Base-by-base conservation (phyloP, 2,888 invertebrate genomes). In the Scaptomyza tumidula region DNA sequence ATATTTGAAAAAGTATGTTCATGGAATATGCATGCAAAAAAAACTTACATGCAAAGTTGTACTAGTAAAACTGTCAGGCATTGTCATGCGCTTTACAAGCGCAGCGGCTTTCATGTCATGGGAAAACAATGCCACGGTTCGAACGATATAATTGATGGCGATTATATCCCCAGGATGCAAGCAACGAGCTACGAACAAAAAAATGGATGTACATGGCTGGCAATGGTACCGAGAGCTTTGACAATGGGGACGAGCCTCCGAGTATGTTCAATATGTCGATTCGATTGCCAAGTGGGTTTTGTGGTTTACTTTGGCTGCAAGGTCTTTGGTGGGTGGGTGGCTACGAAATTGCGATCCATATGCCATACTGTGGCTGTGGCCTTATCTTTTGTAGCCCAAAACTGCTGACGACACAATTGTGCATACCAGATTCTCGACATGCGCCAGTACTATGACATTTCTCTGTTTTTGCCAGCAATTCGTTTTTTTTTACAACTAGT, bases 131-230 rank as follows among this genome's bases (percentile, higher is more conserved):
- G 64, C 68, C 66, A 67, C 58, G 49, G 62, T 53, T 69, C 79
- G 83, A 75, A 71, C 81, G 76, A 77, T 80, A 80, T 86, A 83
- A 86, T 86, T 83, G 84, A 88, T 77, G 58, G 71, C 78, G 81
- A 80, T 88, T 88, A 86, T 71, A 63, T 52, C 46, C 62, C 43
- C 59, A 48, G 48, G 56, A 46, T 48, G 16, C 24, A 0, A 24
- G 24, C 24, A 24, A 24, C 24, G 24, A 24, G 24, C 24, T 2
- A 24, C 39, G 45, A 19, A 9, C 29, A 48, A 31, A 58, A 58
- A 46, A 66, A 52, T 73, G 37, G 41, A 46, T 54, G 58, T 77
- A 68, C 80, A 76, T 62, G 68, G 56, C 54, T 54, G 60, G 4
- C 35, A 31, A 19, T 13, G 16, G 39, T 11, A 43, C 19, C 16